Conservation (phyloP, 2,113 vertebrate genomes). For the Calidris pygmaea region DNA sequence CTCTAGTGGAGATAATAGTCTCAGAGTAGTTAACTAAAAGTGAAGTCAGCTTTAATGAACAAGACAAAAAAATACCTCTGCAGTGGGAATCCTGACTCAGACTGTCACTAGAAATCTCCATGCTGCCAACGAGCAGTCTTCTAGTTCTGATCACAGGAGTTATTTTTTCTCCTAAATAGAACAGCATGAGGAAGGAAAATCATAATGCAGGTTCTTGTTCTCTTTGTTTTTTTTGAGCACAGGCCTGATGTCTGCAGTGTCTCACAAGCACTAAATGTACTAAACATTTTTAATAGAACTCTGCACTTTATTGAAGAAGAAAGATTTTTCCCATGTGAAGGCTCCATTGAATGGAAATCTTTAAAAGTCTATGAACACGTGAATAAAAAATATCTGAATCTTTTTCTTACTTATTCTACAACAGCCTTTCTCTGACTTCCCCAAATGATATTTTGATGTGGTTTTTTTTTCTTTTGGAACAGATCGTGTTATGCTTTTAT, state of each 20-base stretch:
- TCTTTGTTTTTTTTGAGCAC: not conserved
- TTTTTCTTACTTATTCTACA: not conserved
- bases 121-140: not conserved
- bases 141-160: not conserved
- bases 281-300: not conserved
- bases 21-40: not conserved
- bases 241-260: not conserved
- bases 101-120: not conserved
- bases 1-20: not conserved
- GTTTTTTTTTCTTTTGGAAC: not conserved
- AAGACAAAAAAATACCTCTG: not conserved
- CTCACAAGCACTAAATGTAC: not conserved
- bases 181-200: not conserved
- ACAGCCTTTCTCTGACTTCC: not conserved
- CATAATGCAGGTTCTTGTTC: not conserved
- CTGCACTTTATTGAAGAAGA: not conserved
- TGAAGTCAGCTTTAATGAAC: not conserved
- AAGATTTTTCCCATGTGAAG: not conserved
- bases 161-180: not conserved
- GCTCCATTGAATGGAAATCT: not conserved
- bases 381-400: not conserved
- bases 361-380: not conserved
- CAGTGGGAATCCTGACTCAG: not conserved
- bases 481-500: not conserved
- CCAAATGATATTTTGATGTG: not conserved